phyloP scores from a whole-genome alignment of 2,888 invertebrate species.

The Dicycla oo region DNA sequence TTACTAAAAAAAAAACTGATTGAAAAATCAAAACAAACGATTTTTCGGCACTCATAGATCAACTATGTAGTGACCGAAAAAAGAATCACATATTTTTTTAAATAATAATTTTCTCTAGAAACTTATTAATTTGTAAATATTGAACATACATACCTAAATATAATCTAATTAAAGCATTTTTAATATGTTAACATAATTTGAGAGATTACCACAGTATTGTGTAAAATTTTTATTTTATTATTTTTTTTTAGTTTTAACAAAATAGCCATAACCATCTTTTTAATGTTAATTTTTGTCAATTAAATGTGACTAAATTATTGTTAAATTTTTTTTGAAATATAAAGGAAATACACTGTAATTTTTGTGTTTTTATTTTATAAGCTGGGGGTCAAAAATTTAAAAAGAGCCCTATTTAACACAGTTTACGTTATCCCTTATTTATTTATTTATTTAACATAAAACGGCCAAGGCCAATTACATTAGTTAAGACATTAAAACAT shows the following conservation, averaged over 20 bases:
- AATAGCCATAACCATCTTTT: conserved; percentile 84
- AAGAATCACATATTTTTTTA: conserved; percentile 41
- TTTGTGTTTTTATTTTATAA: conserved; percentile 70
- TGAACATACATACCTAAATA: conserved; percentile 60
- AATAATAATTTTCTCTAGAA: conserved; percentile 61
- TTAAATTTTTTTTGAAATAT: conserved; percentile 87
- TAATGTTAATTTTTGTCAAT: conserved; percentile 84
- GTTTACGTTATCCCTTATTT: too few relatives aligned
- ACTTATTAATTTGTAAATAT: conserved; percentile 68
- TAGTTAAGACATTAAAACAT: too few relatives aligned
- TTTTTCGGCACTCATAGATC: conserved; percentile 43
- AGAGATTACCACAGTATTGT: conserved; percentile 82
- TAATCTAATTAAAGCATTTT: conserved; percentile 65
- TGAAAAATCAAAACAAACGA: conserved; percentile 31
- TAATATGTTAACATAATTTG: conserved; percentile 66
- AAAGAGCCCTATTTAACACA: too few relatives aligned
- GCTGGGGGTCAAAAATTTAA: background rate
- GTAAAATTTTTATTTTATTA: conserved; percentile 70
- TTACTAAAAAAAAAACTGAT: conserved; percentile 43
- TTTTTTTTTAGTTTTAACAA: conserved; percentile 72
- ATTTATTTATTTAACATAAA: too few relatives aligned
- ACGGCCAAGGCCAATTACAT: too few relatives aligned
- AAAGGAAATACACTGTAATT: conserved; percentile 85
- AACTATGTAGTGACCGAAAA: conserved; percentile 30
- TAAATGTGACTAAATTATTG: conserved; percentile 87